A percentile compares a stretch with the other conserved stretches of the same genome.
phyloP scores from a whole-genome alignment of 2,113 vertebrate genomes.

The Aramus guarauna region DNA sequence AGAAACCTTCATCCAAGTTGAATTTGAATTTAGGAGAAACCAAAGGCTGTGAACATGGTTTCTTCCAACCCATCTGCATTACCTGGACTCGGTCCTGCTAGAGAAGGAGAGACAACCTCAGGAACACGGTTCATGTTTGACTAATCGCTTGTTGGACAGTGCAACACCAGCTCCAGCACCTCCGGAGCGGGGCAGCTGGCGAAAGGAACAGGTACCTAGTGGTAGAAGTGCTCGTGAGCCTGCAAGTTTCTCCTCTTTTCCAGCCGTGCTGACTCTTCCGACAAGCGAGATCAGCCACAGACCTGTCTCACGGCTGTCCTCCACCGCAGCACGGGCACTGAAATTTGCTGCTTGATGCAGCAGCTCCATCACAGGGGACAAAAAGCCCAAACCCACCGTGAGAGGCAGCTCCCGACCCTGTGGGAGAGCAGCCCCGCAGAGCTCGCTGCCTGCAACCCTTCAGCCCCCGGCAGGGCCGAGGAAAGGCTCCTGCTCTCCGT shows the following conservation, averaged over 20 bases:
- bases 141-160: neutral
- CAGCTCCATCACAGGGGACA: neutral
- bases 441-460: neutral
- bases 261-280: neutral
- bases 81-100: neutral
- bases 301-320: too few species aligned
- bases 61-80: neutral
- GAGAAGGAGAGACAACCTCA: neutral
- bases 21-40: neutral
- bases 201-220: too few species aligned
- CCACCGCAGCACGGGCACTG: neutral
- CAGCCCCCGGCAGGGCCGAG: neutral
- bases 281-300: neutral
- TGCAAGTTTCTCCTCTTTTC: neutral
- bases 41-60: neutral
- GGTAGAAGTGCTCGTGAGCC: neutral
- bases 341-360: neutral
- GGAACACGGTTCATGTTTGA: neutral
- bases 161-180: neutral
- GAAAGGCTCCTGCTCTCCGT: neutral
- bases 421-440: neutral
- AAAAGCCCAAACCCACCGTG: neutral
- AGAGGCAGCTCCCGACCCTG: neutral
- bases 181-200: neutral
- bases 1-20: neutral